Evolutionary conservation across 2,797 vertebrate genomes (phyloP).

Genomic region (Lateolabrax maculatus): DNA sequence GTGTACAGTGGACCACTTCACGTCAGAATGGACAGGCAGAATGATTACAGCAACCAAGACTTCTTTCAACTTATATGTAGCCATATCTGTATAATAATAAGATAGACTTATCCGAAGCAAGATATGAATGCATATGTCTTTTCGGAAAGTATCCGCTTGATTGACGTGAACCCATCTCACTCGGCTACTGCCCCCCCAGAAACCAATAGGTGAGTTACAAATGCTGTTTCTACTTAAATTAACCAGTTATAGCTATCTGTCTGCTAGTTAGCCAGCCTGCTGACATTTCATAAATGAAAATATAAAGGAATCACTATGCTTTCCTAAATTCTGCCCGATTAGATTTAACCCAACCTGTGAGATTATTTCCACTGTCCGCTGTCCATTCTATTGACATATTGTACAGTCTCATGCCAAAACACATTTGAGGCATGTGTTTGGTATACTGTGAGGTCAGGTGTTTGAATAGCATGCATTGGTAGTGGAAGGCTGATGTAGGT

Average conservation of each 20-base stretch:
- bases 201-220: not conserved
- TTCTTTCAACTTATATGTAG: not conserved
- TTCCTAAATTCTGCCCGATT: slow-evolving; percentile 4
- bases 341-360: slow-evolving; percentile 64
- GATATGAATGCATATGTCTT: not conserved
- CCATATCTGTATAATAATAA: not conserved
- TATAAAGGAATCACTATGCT: slow-evolving; percentile 24
- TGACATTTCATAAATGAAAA: slow-evolving; percentile 47
- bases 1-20: not conserved
- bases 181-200: not conserved
- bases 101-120: not conserved
- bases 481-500: slow-evolving; percentile 51
- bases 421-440: slow-evolving; percentile 48
- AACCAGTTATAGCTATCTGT: not conserved
- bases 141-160: not conserved
- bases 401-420: slow-evolving; percentile 39
- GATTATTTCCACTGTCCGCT: slow-evolving; percentile 47
- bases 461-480: slow-evolving; percentile 64
- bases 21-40: not conserved
- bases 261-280: slow-evolving; percentile 59
- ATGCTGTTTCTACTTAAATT: not conserved
- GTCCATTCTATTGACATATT: slow-evolving; percentile 37
- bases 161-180: not conserved
- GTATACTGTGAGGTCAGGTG: slow-evolving; percentile 64
- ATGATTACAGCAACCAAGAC: not conserved